These are phyloP conservation scores for Leucophora obtusa DNA, from an alignment of 2,888 invertebrate genomes.

Conservation along the genomic window DNA sequence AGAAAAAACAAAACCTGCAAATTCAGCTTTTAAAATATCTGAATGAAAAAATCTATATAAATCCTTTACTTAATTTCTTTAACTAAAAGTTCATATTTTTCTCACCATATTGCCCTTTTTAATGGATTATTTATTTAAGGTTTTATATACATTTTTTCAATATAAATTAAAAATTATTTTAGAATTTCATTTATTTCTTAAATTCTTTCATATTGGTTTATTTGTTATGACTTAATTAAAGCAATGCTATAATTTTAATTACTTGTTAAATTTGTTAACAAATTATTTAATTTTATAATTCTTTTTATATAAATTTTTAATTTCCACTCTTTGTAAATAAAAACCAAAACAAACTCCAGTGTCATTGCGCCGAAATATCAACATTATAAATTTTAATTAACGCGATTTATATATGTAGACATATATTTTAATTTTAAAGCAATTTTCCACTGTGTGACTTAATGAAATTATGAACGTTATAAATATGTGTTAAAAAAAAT, in stretches of 20 bases:
- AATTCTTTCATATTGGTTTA: not conserved
- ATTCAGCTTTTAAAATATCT: constrained; percentile 3
- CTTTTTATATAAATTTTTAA: constrained; percentile 16
- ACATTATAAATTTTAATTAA: constrained; percentile 26
- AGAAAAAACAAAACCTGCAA: not conserved
- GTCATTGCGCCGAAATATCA: constrained; percentile 29
- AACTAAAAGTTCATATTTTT: constrained; percentile 36
- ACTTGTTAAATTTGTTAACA: constrained; percentile 22
- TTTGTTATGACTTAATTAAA: constrained; percentile 14
- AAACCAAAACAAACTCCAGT: not conserved
- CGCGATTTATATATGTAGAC: constrained; percentile 36
- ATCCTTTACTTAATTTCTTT: constrained; percentile 10
- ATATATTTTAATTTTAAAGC: constrained; percentile 54
- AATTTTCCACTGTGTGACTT: constrained; percentile 63
- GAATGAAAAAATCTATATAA: constrained; percentile 36
- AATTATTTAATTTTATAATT: constrained; percentile 25
- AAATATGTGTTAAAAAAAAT: constrained; percentile 46
- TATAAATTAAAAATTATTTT: not conserved
- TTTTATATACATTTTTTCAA: constrained; percentile 34
- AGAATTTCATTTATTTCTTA: not conserved
- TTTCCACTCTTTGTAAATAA: constrained; percentile 45
- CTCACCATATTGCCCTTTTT: constrained; percentile 13
- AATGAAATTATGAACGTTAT: constrained; percentile 40
- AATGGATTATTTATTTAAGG: constrained; percentile 12
- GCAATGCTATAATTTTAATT: no score